Conservation (phyloP, 2,888 invertebrate species). For the Leptinotarsa tumamoca region DNA sequence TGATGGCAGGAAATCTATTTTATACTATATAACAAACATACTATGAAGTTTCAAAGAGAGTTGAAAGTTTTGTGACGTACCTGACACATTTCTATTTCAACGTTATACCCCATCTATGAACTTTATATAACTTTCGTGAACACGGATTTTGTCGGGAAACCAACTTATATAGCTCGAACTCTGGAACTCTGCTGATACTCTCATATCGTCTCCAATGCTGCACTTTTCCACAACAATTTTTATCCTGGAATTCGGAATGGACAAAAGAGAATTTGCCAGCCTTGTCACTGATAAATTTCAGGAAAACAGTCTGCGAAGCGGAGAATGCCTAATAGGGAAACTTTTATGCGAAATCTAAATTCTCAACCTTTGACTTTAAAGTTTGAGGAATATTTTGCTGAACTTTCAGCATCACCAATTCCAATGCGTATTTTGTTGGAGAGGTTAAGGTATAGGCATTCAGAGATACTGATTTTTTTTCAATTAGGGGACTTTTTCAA, state of each 20-base stretch:
- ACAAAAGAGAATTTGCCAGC: conserved; percentile 6
- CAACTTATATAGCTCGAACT: conserved; percentile 10
- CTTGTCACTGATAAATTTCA: conserved; percentile 16
- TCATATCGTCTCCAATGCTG: neutral
- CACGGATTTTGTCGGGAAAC: conserved; percentile 7
- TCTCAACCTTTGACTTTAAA: conserved; percentile 37
- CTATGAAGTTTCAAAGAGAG: neutral
- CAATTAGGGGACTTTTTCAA: too few relatives aligned
- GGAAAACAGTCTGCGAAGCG: conserved; percentile 16
- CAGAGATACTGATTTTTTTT: neutral
- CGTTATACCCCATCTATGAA: conserved; percentile 11
- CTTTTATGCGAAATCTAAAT: conserved; percentile 35
- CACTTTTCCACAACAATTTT: conserved; percentile 19
- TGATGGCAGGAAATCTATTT: neutral
- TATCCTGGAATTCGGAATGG: conserved; percentile 10
- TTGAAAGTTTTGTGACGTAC: neutral
- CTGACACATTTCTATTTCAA: conserved; percentile 13
- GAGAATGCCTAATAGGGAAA: conserved; percentile 26
- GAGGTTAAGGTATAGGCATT: neutral
- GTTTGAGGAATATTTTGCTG: conserved; percentile 27
- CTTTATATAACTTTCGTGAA: conserved; percentile 16
- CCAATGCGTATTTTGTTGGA: neutral
- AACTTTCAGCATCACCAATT: neutral
- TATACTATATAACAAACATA: neutral
- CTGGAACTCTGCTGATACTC: conserved; percentile 2